Evolutionary conservation across 1,140 invertebrate species (phyloP).

Genomic region (Lepidurus packardi): DNA sequence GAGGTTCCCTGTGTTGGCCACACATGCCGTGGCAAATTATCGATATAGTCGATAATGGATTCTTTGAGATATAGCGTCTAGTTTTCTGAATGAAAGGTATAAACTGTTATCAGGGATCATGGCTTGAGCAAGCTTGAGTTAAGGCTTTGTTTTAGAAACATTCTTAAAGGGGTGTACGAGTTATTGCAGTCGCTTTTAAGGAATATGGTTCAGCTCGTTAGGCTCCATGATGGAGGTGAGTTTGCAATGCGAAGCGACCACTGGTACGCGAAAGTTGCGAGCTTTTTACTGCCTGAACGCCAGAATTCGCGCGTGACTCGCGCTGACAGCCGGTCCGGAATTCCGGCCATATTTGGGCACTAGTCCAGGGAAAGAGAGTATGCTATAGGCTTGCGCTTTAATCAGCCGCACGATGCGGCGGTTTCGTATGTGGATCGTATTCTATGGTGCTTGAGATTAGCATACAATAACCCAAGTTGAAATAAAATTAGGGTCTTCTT

Average conservation of each 20-base stretch:
- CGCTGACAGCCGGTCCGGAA: neutral
- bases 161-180: neutral
- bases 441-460: neutral
- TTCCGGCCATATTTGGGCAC: constrained; percentile 13
- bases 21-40: neutral
- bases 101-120: neutral
- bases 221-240: neutral
- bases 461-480: neutral
- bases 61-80: neutral
- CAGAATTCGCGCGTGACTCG: neutral
- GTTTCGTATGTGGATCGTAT: constrained; percentile 3
- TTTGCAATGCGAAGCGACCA: neutral
- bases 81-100: neutral
- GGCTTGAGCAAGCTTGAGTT: neutral
- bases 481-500: constrained; percentile 22
- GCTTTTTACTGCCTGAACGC: neutral
- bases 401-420: neutral
- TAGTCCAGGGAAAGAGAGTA: neutral
- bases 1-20: neutral
- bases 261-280: neutral
- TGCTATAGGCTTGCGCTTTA: neutral
- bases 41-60: neutral
- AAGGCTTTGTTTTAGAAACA: neutral
- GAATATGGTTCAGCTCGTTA: neutral
- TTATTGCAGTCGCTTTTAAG: neutral